Base-by-base conservation (phyloP, 2,888 invertebrate species). In the Dioctria linearis region DNA sequence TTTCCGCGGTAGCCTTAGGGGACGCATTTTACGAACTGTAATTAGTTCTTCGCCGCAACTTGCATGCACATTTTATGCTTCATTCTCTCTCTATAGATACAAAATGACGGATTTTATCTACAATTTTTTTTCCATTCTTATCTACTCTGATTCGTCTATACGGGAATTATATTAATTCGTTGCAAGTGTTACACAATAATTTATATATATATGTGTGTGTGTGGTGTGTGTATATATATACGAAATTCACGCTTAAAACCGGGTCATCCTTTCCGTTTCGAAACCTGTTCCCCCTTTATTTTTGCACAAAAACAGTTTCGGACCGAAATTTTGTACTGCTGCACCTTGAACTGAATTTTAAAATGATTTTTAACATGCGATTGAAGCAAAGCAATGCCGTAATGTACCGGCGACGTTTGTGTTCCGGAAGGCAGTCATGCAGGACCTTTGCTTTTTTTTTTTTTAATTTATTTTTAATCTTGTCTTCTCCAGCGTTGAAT, bases 311-410 rank as follows among this genome's bases (percentile, higher is more conserved):
- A n/a, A 11, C 46, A 42, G 25, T 25, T 25, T 25, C 25, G 25
- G 25, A 25, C 25, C 59, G 43, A 73, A 73, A 59, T 8, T 59
- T 6, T 25, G 11, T 37, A 39, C 42, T 42, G 43, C 13, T 51
- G 40, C 43, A 73, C 59, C 73, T 73, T 59, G 73, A 73, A 73
- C 57, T 73, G 43, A 73, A 59, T 73, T 73, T 54, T 73, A 73
- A 73, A 59, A 57, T n/a, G 8, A 57, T 73, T 73, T 39, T n/a
- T 11, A 13, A 25, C 73, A 73, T 42, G 73, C 59, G 57, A 73
- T 73, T 13, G 13, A 3, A 13, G 3, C 59, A 13, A 40, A n/a
- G 43, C n/a, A 13, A 61, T 25, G 25, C 13, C 5, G 13, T 42
- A 57, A 71, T 39, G 37, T 71, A 39, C 51, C 51, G 6, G 11